These are phyloP conservation scores for Idris sp. DNA, from an alignment of 1,140 invertebrate species.

Conservation along the genomic window DNA sequence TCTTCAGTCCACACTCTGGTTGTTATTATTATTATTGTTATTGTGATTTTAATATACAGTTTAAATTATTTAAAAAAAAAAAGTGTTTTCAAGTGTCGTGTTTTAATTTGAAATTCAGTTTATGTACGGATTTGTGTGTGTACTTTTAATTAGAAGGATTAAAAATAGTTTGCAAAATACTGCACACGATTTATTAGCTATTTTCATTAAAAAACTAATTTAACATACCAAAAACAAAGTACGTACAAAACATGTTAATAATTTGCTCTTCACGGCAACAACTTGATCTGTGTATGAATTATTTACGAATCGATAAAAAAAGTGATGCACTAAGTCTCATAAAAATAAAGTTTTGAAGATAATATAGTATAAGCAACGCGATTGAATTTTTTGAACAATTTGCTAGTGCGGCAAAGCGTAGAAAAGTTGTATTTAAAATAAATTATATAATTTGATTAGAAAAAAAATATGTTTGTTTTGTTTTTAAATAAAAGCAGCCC, in stretches of 20 bases:
- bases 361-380: slow-evolving; percentile 38
- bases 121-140: too few relatives aligned
- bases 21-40: too few relatives aligned
- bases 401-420: slow-evolving; percentile 35
- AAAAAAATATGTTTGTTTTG: too few relatives aligned
- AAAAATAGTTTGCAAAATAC: too few relatives aligned
- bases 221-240: slow-evolving; percentile 10
- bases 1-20: too few relatives aligned
- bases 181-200: too few relatives aligned
- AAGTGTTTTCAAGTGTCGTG: too few relatives aligned
- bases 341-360: slow-evolving; percentile 43
- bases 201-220: slow-evolving; percentile 4
- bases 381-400: slow-evolving; percentile 42
- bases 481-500: too few relatives aligned
- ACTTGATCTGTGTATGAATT: slow-evolving; percentile 45
- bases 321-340: slow-evolving; percentile 35
- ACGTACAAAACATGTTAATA: slow-evolving; percentile 19
- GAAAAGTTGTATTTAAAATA: slow-evolving; percentile 23
- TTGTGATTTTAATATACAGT: too few relatives aligned
- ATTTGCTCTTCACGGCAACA: slow-evolving; percentile 12
- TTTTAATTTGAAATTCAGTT: too few relatives aligned
- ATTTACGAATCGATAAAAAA: slow-evolving; percentile 55
- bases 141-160: too few relatives aligned
- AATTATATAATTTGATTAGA: background rate
- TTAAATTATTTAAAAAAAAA: too few relatives aligned